A percentile compares a stretch with the other conserved stretches of the same genome.
Evolutionary conservation across 2,888 invertebrate species (phyloP).

Genomic region (Xestobium rufovillosum): DNA sequence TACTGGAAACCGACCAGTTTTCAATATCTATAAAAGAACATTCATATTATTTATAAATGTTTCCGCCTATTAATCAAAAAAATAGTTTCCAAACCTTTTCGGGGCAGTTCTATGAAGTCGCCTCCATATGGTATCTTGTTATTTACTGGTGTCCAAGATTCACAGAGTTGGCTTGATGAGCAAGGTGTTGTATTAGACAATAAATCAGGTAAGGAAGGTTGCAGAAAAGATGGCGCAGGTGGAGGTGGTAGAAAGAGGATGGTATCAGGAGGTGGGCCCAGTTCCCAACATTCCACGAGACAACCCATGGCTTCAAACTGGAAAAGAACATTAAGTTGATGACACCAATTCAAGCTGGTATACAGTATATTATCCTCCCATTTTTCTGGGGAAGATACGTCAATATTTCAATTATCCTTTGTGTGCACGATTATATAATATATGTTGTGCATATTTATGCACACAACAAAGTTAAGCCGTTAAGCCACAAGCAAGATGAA

Average conservation of each 20-base stretch:
- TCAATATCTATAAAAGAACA: conserved; percentile 35
- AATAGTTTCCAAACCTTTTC: conserved; percentile 60
- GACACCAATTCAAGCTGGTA: too few relatives aligned
- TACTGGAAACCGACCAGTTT: conserved; percentile 54
- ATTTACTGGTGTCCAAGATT: conserved; percentile 44
- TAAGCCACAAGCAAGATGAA: too few relatives aligned
- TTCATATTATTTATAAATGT: too few relatives aligned
- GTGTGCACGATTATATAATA: too few relatives aligned
- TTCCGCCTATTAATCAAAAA: too few relatives aligned
- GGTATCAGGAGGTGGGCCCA: conserved; percentile 74
- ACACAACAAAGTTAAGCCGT: too few relatives aligned
- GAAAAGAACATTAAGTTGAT: conserved; percentile 9
- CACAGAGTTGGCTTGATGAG: conserved; percentile 56
- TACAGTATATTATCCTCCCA: not conserved
- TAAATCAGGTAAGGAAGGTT: conserved; percentile 42
- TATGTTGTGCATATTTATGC: too few relatives aligned
- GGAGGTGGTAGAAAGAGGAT: conserved; percentile 81
- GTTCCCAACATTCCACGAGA: conserved; percentile 52
- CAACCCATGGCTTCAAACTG: conserved; percentile 46
- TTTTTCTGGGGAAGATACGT: not conserved
- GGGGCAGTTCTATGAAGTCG: conserved; percentile 72
- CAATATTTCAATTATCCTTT: conserved; percentile 1
- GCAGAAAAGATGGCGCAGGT: conserved; percentile 70
- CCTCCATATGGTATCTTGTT: conserved; percentile 32
- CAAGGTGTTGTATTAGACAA: conserved; percentile 54